Evolutionary conservation across 2,888 invertebrate species (phyloP), one percentile per base, ranked within the genome.

Genomic region (Agonopterix alstromeriana): DNA sequence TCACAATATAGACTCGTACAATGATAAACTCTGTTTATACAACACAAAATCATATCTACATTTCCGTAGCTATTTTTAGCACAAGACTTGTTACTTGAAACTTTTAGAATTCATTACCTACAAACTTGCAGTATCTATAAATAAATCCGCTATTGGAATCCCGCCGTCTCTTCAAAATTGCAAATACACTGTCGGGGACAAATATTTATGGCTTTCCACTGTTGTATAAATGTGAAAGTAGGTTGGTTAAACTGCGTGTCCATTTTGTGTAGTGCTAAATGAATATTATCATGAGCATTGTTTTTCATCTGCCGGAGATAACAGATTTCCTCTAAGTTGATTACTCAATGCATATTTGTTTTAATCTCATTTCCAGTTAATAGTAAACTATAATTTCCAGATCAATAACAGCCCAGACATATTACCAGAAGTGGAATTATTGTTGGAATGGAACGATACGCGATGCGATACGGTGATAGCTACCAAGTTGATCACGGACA

Each of bases 401-500:
- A 90, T 96, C 59, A 96, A 96, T 86, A 91, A 90, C 57, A 91
- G 92, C 75, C 82, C 90, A 8, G 77, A 89, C 41, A 83, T 95
- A 58, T 85, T 96, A 67, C 95, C 95, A 43, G 92, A 94, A 65
- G 95, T 96, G 53, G 90, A 90, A 44, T 81, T 97, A 64, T 83
- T 89, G 55, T 79, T 95, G 76, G 90, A 92, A 73, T 97, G 95
- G 95, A 93, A 93, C 79, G 97, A 97, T 85, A 96, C 96, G 45
- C 91, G 92, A 73, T 96, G 96, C 55, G 95, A 97, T 65, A 95
- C 96, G 44, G 93, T 96, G 65, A 87, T 92, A 59, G 94, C 97
- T 54, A 97, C 97, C 45, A 91, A 92, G 61, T 92, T 94, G 61
- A 92, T 98, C 82, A 96, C 96, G 35, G 94, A 97, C 77, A 97